These are phyloP conservation scores for Grus americana DNA, from an alignment of 2,113 vertebrate genomes.

Conservation along the genomic window DNA sequence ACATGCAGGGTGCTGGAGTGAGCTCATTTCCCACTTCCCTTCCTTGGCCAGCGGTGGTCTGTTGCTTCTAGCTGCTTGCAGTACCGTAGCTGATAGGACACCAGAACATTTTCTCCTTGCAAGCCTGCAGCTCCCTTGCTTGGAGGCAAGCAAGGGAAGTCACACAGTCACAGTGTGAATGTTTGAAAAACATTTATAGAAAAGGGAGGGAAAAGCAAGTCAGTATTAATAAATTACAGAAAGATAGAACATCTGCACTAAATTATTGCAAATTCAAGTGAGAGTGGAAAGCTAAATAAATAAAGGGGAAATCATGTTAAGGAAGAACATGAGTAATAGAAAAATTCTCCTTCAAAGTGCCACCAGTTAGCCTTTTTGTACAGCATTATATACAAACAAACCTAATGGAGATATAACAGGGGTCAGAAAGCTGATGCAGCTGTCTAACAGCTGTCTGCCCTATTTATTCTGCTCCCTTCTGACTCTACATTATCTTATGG, in stretches of 20 bases:
- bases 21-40: neutral
- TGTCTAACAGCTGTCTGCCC: constrained; percentile 42
- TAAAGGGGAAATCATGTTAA: constrained; percentile 12
- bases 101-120: neutral
- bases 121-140: neutral
- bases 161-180: constrained; percentile 4
- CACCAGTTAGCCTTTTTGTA: constrained; percentile 43
- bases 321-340: constrained; percentile 44
- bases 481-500: neutral
- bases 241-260: constrained; percentile 48
- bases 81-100: neutral
- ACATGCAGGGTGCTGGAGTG: neutral
- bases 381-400: constrained; percentile 41
- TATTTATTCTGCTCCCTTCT: neutral
- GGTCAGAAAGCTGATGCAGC: constrained; percentile 42
- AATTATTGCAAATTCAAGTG: constrained; percentile 51
- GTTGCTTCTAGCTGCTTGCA: neutral
- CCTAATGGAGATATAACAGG: constrained; percentile 9
- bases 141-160: neutral
- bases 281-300: constrained; percentile 68
- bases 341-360: constrained; percentile 39
- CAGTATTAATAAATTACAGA: constrained; percentile 56
- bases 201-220: neutral
- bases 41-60: neutral
- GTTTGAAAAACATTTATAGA: constrained; percentile 38